Conservation (phyloP, 2,888 invertebrate genomes). For the Miltochrista miniata region DNA sequence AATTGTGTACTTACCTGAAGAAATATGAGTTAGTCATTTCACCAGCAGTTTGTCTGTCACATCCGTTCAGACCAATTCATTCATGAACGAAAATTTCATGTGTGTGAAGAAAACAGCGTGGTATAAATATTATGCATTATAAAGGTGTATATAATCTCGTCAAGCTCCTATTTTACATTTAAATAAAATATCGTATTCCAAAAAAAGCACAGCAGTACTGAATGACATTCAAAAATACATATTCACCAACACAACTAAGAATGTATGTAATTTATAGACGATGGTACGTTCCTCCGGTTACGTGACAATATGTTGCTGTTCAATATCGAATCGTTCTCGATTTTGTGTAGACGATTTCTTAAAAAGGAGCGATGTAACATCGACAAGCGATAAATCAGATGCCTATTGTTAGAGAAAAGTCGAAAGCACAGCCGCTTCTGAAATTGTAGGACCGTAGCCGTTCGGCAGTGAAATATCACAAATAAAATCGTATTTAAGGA, state of each 20-base stretch:
- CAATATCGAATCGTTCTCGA: constrained; percentile 48
- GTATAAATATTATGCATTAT: no score
- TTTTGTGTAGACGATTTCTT: constrained; percentile 51
- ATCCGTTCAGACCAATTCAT: no score
- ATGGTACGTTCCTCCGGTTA: constrained; percentile 36
- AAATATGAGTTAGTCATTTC: no score
- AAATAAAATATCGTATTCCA: no score
- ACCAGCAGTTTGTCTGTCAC: no score
- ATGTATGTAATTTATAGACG: constrained; percentile 34
- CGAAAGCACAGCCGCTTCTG: constrained; percentile 50
- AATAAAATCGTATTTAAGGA: constrained; percentile 36
- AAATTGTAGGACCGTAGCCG: constrained; percentile 44
- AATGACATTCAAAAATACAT: constrained; percentile 20
- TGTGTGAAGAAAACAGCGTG: no score
- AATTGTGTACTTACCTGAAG: no score
- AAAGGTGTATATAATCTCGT: no score
- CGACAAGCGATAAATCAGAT: constrained; percentile 60
- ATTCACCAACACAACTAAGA: constrained; percentile 37
- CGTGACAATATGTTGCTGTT: constrained; percentile 39
- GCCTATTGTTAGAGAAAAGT: constrained; percentile 58
- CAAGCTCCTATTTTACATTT: no score
- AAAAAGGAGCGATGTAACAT: constrained; percentile 55
- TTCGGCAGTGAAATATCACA: constrained; percentile 39
- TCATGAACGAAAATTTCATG: no score
- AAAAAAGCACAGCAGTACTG: constrained; percentile 1